These are phyloP conservation scores for Gadus macrocephalus DNA, from an alignment of 2,113 vertebrate species.

Conservation along the genomic window DNA sequence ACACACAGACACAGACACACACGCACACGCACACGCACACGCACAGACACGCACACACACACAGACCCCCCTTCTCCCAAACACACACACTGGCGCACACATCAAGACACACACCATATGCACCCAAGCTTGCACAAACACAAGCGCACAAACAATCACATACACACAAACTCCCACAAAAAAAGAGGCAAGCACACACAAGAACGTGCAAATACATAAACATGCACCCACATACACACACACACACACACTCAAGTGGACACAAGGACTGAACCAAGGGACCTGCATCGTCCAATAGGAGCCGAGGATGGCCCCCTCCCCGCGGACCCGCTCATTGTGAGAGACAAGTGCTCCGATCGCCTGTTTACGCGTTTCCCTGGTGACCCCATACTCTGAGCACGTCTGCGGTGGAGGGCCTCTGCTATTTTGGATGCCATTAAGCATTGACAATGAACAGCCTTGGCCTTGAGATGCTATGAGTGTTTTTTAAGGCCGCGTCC, in stretches of 20 bases:
- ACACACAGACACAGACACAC: too few relatives aligned
- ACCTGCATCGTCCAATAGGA: constrained; percentile 7
- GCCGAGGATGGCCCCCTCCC: not conserved
- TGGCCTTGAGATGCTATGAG: constrained; percentile 22
- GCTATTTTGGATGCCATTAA: constrained; percentile 25
- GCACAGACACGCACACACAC: too few relatives aligned
- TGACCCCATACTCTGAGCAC: constrained; percentile 16
- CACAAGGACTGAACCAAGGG: constrained; percentile 9
- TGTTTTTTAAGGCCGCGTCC: not conserved
- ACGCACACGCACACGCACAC: too few relatives aligned
- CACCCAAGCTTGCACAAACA: too few relatives aligned
- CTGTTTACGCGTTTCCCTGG: constrained; percentile 3
- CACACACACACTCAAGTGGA: not conserved
- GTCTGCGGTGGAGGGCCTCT: constrained; percentile 13
- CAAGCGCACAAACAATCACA: too few relatives aligned
- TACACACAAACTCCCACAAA: not conserved
- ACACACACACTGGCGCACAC: not conserved
- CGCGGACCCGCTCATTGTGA: constrained; percentile 17
- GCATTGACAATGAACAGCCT: constrained; percentile 6
- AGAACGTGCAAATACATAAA: not conserved
- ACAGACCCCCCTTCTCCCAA: not conserved
- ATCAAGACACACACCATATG: too few relatives aligned
- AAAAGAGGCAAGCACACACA: not conserved
- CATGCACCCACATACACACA: constrained; percentile 6
- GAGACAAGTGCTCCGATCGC: constrained; percentile 21